Conservation (phyloP, 2,888 invertebrate genomes). For the Byasa hedistus region DNA sequence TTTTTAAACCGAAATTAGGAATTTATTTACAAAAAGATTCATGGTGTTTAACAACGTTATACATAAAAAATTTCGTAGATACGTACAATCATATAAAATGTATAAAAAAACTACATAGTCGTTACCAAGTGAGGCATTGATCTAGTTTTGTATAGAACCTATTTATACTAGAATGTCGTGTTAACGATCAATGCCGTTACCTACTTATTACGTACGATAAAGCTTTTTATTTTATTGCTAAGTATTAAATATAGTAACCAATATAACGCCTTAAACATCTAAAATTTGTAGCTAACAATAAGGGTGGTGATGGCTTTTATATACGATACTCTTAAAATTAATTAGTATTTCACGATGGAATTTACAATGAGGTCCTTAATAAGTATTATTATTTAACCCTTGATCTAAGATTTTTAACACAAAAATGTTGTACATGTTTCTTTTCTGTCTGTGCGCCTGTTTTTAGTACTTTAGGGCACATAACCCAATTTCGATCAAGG, state of each 20-base stretch:
- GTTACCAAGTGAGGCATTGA: constrained; percentile 38
- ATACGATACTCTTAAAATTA: neutral
- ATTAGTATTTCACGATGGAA: neutral
- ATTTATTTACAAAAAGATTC: neutral
- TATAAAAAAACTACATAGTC: neutral
- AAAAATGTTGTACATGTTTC: no score
- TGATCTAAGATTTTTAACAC: no score
- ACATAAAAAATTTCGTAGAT: no score
- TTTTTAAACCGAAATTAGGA: no score
- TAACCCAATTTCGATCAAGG: no score
- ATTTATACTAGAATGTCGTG: constrained; percentile 50
- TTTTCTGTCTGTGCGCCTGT: no score
- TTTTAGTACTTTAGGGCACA: no score
- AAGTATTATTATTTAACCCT: no score
- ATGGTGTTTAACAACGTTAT: neutral
- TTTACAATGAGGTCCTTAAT: neutral
- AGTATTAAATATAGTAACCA: neutral
- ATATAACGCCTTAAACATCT: neutral
- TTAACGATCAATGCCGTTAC: constrained; percentile 57
- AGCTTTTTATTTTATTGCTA: constrained; percentile 22
- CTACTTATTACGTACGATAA: constrained; percentile 15
- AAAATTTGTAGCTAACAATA: neutral
- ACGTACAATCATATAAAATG: no score
- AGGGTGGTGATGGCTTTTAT: neutral
- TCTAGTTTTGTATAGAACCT: constrained; percentile 41